Base-by-base conservation (phyloP, 2,888 invertebrate species). In the Cosmia pyralina region DNA sequence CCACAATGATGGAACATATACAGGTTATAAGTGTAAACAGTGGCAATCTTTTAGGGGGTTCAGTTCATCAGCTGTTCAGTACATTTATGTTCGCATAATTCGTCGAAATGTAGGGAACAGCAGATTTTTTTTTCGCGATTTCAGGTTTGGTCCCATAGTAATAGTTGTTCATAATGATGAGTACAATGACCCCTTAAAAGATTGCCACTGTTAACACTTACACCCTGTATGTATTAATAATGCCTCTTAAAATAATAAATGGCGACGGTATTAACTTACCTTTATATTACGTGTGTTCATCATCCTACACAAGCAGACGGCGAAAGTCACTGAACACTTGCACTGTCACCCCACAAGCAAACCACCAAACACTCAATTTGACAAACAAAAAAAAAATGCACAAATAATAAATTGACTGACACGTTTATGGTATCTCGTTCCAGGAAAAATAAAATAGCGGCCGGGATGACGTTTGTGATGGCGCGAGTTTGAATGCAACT, bases 271-370 rank as follows among this genome's bases (percentile, higher is more conserved):
- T 19, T 58, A 53, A 46, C 88, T 85, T 84, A 94, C 96, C 93
- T 95, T 95, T 71, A 94, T 86, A 88, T 91, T 93, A 88, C 93
- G 93, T 88, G 90, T 86, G 85, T 88, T 88, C 93, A 92, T 93
- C 94, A 94, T 96, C 93, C 93, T 93, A 66, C 75, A 77, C 75
- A 85, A 84, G 76, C 67, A 78, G 85, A 78, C 85, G 86, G 93
- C 89, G 94, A 94, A 95, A 94, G 95, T 94, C 94, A 94, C 94
- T 91, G 81, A 89, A 83, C 92, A 92, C 90, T 87, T 87, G 89
- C 91, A 90, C 90, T 87, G 76, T 87, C 93, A 93, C 92, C 87
- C 85, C 90, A 89, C 92, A 90, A 89, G 69, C 79, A 86, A 74
- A 87, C 87, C 87, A 86, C 67, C 50, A 72, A 82, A 83, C 86